Conservation (phyloP, 1,140 invertebrate genomes). For the Pseudomyrmex sp. region DNA sequence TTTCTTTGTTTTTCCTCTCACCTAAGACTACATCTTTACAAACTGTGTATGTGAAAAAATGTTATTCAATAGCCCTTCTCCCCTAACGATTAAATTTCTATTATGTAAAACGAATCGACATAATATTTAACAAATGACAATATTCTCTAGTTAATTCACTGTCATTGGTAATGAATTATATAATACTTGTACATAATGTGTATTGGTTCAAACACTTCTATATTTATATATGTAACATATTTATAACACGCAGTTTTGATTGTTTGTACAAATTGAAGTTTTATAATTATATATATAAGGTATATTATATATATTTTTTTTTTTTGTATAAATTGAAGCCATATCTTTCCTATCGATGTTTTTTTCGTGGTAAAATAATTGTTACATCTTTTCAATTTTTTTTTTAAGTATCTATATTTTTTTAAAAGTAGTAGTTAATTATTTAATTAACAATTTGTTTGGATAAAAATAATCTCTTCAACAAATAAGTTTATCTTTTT, state of each 20-base stretch:
- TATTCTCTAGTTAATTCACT: conserved; percentile 32
- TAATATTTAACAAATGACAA: conserved; percentile 50
- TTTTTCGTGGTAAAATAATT: conserved; percentile 18
- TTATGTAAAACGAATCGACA: conserved; percentile 52
- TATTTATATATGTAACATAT: conserved; percentile 35
- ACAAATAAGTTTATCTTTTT: no score
- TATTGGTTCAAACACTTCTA: conserved; percentile 28
- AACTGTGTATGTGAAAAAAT: conserved; percentile 46
- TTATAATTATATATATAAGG: no score
- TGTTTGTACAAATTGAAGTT: no score
- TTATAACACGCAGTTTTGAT: neutral
- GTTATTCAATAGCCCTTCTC: conserved; percentile 34
- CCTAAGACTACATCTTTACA: conserved; percentile 40
- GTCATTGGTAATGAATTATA: conserved; percentile 53
- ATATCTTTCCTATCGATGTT: conserved; percentile 21
- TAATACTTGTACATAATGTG: conserved; percentile 24
- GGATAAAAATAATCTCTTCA: neutral
- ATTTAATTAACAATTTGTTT: neutral
- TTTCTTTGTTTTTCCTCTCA: neutral
- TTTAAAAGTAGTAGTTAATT: neutral
- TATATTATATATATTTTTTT: no score
- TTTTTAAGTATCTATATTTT: neutral
- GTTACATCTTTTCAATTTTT: neutral
- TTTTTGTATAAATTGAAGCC: conserved; percentile 11
- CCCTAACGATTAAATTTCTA: conserved; percentile 56